Evolutionary conservation across 2,888 invertebrate genomes (phyloP).

Genomic region (Caprella mutica): DNA sequence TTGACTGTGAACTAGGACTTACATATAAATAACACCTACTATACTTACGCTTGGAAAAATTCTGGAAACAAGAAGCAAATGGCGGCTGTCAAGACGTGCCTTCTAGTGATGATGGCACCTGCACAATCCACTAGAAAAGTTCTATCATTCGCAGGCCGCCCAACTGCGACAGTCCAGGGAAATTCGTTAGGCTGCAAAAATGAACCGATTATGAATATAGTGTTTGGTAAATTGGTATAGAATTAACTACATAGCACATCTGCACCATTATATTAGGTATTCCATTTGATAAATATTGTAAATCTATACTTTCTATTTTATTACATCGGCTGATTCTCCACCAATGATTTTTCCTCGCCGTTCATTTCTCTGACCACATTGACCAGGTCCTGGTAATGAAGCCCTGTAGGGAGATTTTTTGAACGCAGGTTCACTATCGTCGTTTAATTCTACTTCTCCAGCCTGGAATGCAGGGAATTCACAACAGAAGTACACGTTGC

Average conservation of each 20-base stretch:
- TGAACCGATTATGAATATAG: too few species aligned
- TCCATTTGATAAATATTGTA: too few species aligned
- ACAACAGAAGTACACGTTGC: constrained; percentile 3
- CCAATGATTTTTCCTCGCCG: constrained; percentile 2
- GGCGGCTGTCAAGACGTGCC: constrained; percentile 8
- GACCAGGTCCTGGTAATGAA: not conserved
- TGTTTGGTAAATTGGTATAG: too few species aligned
- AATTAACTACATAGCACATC: too few species aligned
- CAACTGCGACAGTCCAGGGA: constrained; percentile 4
- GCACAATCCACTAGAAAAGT: constrained; percentile 4
- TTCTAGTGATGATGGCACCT: not conserved
- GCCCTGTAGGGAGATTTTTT: not conserved
- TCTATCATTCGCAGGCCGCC: not conserved
- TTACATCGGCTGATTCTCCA: not conserved
- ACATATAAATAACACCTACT: too few species aligned
- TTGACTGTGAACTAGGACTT: too few species aligned
- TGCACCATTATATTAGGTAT: too few species aligned
- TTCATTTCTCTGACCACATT: not conserved
- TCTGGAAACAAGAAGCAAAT: constrained; percentile 7
- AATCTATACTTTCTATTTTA: too few species aligned
- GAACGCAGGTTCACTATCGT: not conserved
- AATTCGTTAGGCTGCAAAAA: constrained; percentile 4
- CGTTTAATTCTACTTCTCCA: not conserved
- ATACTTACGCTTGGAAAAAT: constrained; percentile 8
- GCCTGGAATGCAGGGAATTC: constrained; percentile 5